Evolutionary conservation across 1,140 invertebrate species (phyloP).

Genomic region (Scylla paramamosain): DNA sequence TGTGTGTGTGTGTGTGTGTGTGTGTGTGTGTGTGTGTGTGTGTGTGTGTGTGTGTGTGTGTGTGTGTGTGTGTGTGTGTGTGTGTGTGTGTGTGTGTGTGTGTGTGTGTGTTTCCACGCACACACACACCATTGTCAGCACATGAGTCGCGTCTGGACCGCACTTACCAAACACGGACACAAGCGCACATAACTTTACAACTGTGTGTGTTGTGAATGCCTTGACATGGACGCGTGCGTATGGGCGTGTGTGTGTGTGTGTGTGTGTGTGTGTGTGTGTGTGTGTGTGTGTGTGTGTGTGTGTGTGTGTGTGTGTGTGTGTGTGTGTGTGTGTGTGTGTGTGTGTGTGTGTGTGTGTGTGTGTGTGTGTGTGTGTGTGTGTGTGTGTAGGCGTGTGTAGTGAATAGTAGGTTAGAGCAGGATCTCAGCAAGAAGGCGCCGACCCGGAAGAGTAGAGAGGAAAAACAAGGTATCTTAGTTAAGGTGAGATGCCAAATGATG

Average conservation of each 20-base stretch:
- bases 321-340: slow-evolving; percentile 1
- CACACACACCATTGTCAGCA: slow-evolving; percentile 13
- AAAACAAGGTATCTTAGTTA: neutral
- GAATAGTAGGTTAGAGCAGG: neutral
- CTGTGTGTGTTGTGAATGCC: neutral
- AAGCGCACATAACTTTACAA: neutral
- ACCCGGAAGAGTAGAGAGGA: neutral
- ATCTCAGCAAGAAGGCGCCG: slow-evolving; percentile 17
- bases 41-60: neutral
- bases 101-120: slow-evolving; percentile 28
- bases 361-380: neutral
- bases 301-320: neutral
- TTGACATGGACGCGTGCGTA: too few relatives aligned
- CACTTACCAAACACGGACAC: slow-evolving; percentile 34
- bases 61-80: neutral
- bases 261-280: neutral
- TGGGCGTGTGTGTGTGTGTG: neutral
- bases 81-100: neutral
- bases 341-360: neutral
- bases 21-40: neutral
- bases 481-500: slow-evolving; percentile 2
- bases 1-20: slow-evolving; percentile 25
- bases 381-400: neutral
- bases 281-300: slow-evolving; percentile 7
- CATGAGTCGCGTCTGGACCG: neutral